phyloP scores from a whole-genome alignment of 1,140 invertebrate species.

The Lepidurus couesii region DNA sequence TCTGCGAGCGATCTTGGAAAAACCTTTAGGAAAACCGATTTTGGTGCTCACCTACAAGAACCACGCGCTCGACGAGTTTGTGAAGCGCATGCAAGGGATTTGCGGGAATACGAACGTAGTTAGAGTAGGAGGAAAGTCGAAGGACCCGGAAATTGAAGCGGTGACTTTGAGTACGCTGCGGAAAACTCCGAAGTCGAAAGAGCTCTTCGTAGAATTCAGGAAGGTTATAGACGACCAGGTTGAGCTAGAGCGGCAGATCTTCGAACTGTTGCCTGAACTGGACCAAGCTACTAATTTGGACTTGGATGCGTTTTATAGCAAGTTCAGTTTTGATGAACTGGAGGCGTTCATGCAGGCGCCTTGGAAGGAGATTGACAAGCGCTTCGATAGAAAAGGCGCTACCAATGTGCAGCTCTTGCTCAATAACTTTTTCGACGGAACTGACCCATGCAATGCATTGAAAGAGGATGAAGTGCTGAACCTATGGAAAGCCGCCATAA shows the following conservation, averaged over 20 bases:
- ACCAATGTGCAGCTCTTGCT: no score
- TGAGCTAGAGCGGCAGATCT: background rate
- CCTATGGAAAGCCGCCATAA: no score
- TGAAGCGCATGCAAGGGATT: conserved; percentile 47
- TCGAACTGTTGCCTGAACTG: background rate
- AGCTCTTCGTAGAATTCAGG: conserved; percentile 1
- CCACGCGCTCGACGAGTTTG: conserved; percentile 55
- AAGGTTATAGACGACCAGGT: conserved; percentile 18
- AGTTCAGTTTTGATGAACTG: conserved; percentile 1
- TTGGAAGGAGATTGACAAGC: background rate
- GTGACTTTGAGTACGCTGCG: conserved; percentile 31
- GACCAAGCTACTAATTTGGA: background rate
- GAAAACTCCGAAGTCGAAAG: conserved; percentile 2
- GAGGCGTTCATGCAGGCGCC: background rate
- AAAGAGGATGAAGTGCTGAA: no score
- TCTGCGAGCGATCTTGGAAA: conserved; percentile 20
- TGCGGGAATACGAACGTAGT: conserved; percentile 41
- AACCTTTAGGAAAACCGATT: conserved; percentile 43
- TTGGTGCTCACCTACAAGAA: conserved; percentile 54
- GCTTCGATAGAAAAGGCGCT: background rate
- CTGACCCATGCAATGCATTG: no score
- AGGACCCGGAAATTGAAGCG: conserved; percentile 39
- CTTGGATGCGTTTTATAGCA: background rate
- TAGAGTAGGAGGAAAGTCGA: conserved; percentile 47
- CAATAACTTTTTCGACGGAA: no score